phyloP scores from a whole-genome alignment of 2,113 vertebrate species.

The Oreochromis aureus region DNA sequence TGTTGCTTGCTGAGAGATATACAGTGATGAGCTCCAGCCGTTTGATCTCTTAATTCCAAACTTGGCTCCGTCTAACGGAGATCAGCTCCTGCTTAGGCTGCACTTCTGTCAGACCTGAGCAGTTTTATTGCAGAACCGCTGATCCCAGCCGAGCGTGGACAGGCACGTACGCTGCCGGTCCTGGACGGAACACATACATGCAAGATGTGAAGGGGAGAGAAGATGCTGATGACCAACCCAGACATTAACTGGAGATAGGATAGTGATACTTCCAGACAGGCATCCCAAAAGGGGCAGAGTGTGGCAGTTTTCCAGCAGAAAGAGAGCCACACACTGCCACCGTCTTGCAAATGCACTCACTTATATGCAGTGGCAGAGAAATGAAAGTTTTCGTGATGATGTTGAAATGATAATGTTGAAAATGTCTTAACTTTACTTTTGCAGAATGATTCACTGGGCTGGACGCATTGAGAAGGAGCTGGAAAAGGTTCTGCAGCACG shows the following conservation, averaged over 20 bases:
- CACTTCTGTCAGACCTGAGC: slow-evolving; percentile 66
- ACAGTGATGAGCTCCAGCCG: slow-evolving; percentile 48
- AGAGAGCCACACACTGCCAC: background rate
- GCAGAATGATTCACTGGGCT: slow-evolving; percentile 81
- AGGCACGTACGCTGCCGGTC: background rate
- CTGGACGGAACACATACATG: slow-evolving; percentile 22
- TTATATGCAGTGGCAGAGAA: background rate
- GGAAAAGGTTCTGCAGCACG: slow-evolving; percentile 76
- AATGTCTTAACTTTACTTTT: slow-evolving; percentile 6
- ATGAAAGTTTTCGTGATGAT: background rate
- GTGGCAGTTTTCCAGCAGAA: slow-evolving; percentile 1
- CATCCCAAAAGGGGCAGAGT: background rate
- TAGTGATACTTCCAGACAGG: background rate
- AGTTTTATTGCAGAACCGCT: slow-evolving; percentile 54
- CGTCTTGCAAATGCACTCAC: background rate
- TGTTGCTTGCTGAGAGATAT: slow-evolving; percentile 57
- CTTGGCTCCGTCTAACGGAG: slow-evolving; percentile 58
- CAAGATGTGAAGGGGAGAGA: slow-evolving; percentile 1
- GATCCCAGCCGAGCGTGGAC: slow-evolving; percentile 29
- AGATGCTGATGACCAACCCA: slow-evolving; percentile 32
- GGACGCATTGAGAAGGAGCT: slow-evolving; percentile 80
- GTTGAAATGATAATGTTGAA: slow-evolving; percentile 14
- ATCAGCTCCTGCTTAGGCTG: slow-evolving; percentile 63
- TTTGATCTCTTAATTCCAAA: slow-evolving; percentile 75
- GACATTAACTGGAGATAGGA: slow-evolving; percentile 7